These are phyloP conservation scores for Megalops cyprinoides DNA, from an alignment of 2,797 vertebrate species.

Conservation along the genomic window DNA sequence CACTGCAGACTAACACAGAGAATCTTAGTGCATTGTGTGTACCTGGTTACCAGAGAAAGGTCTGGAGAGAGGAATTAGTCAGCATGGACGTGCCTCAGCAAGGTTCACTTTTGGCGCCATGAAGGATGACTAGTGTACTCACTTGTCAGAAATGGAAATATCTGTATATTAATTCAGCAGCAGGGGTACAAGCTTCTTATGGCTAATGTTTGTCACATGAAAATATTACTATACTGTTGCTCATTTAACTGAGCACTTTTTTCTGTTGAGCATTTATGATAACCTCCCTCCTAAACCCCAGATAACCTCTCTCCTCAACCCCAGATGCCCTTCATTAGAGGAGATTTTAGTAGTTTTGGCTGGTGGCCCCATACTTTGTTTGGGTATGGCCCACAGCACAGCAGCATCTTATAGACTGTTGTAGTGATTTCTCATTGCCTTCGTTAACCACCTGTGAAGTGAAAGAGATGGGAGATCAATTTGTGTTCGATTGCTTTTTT, in stretches of 20 bases:
- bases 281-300: not conserved
- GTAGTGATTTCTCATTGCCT: conserved; percentile 57
- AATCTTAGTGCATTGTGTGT: not conserved
- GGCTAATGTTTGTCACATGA: not conserved
- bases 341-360: no score
- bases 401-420: conserved; percentile 43
- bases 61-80: not conserved
- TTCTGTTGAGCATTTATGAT: not conserved
- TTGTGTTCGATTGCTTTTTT: conserved; percentile 12
- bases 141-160: not conserved
- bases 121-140: not conserved
- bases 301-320: not conserved
- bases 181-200: not conserved
- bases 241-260: not conserved
- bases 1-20: not conserved
- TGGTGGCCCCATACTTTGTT: not conserved
- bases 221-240: no score
- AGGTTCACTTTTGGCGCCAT: not conserved
- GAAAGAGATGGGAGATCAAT: conserved; percentile 52
- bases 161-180: no score
- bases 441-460: conserved; percentile 50
- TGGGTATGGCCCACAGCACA: not conserved
- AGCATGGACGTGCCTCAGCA: not conserved
- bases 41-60: not conserved
- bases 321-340: not conserved